These are phyloP conservation scores for Lordiphosa andalusiaca DNA, from an alignment of 2,888 invertebrate genomes.

Conservation along the genomic window DNA sequence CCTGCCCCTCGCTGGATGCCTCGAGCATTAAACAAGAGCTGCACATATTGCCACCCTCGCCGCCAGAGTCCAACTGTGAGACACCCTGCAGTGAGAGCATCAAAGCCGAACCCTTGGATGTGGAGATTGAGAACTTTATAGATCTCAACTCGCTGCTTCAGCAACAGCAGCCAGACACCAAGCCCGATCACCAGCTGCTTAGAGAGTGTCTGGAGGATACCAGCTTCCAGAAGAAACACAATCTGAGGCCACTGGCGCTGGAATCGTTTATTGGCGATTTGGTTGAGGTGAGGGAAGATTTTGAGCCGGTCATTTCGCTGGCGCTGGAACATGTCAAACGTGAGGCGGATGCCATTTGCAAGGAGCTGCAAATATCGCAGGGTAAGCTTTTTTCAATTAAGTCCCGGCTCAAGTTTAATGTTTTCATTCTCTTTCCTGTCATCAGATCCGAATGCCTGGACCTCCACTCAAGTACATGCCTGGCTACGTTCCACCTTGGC, in stretches of 20 bases:
- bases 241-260: conserved; percentile 89
- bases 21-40: conserved; percentile 80
- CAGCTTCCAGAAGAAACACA: conserved; percentile 91
- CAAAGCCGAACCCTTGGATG: conserved; percentile 79
- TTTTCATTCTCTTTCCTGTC: too few relatives aligned
- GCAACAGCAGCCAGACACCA: conserved; percentile 41
- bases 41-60: conserved; percentile 83
- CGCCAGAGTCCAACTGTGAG: conserved; percentile 83
- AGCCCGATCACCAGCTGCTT: conserved; percentile 87
- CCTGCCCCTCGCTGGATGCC: conserved; percentile 78
- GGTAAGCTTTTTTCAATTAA: conserved; percentile 82
- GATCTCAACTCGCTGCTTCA: conserved; percentile 76
- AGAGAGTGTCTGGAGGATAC: conserved; percentile 91
- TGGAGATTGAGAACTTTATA: conserved; percentile 77
- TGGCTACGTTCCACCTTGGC: conserved; percentile 94
- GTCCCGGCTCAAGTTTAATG: too few relatives aligned
- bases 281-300: conserved; percentile 86
- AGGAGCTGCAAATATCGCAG: conserved; percentile 91
- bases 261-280: conserved; percentile 82
- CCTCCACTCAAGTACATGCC: conserved; percentile 89
- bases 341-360: conserved; percentile 92
- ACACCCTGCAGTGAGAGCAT: conserved; percentile 82
- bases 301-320: conserved; percentile 90
- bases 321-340: conserved; percentile 93
- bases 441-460: conserved; percentile 92